A percentile compares a stretch with the other conserved stretches of the same genome.
These are phyloP conservation scores for Saccostrea echinata DNA, from an alignment of 1,140 invertebrate genomes.

Conservation along the genomic window DNA sequence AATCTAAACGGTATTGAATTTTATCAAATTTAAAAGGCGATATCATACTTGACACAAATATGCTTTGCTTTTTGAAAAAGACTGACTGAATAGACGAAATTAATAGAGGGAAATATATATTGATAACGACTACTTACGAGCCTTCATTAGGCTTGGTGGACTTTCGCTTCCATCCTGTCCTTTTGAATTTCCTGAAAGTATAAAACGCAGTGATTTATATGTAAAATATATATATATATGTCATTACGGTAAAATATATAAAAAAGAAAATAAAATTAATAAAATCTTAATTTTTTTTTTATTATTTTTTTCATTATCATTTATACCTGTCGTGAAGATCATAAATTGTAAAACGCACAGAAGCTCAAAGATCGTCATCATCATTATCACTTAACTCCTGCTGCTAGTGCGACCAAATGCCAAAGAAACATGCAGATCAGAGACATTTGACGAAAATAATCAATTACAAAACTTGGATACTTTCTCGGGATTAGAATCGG, in stretches of 20 bases:
- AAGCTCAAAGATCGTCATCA: slow-evolving; percentile 15
- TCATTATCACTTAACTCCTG: neutral
- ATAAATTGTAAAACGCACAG: neutral
- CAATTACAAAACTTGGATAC: slow-evolving; percentile 28
- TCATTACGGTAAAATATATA: neutral
- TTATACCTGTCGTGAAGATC: neutral
- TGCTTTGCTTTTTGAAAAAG: no score
- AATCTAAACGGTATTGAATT: no score
- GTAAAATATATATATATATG: neutral
- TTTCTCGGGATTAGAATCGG: slow-evolving; percentile 18
- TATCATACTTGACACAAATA: no score
- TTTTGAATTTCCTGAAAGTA: slow-evolving; percentile 26
- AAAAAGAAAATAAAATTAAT: neutral
- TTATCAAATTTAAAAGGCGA: no score
- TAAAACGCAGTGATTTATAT: neutral
- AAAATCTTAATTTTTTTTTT: neutral
- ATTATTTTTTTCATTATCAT: neutral
- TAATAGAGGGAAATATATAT: neutral
- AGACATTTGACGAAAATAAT: slow-evolving; percentile 36
- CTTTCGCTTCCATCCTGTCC: neutral
- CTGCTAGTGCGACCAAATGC: neutral
- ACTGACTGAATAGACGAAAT: neutral
- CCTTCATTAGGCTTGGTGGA: slow-evolving; percentile 6
- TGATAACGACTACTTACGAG: neutral
- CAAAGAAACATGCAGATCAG: slow-evolving; percentile 9